Evolutionary conservation across 2,797 vertebrate species (phyloP), one percentile per base, ranked within the genome.

Genomic region (Martes flavigula): DNA sequence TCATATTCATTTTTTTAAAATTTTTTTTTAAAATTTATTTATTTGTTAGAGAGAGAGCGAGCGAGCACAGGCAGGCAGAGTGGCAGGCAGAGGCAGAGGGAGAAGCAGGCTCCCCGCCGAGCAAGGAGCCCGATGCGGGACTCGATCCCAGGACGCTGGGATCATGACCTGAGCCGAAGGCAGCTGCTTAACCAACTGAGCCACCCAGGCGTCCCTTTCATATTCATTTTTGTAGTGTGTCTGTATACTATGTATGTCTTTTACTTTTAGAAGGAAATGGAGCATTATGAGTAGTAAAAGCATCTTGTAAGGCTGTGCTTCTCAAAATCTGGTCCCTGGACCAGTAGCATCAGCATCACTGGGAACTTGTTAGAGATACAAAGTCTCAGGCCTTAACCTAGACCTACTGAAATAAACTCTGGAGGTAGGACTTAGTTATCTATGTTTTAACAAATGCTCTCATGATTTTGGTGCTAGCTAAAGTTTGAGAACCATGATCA

Each of bases 261-360:
- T 90, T 43, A 83, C 72, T 95, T 96, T 43, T 43, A 75, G 46
- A 87, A 93, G 32, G 62, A 87, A 94, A 70, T 97, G 62, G 23
- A 94, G 18, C 66, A 35, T 95, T 97, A 60, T 91, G 66, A 54
- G 15, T 93, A 81, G 70, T 96, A 72, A 88, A 89, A 86, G 40
- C 27, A 35, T 83, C 30, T 89, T 86, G 2, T 90, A 92, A 87
- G 84, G 68, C 40, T 79, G 10, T 73, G 27, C 32, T 95, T 87
- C 23, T 90, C 56, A 73, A 68, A 46, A 15, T 93, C 14, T 40
- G 14, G 30, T 30, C 60, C 14, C 27, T 62, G 43, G 54, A 56
- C 66, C 58, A 32, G 10, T 38, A 90, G 17, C 15, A 60, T 97
- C 30, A 73, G 1, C 9, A 88, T 90, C 78, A 88, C 40, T 48